phyloP scores from a whole-genome alignment of 2,888 invertebrate genomes.

The Sminthurinus aureus region DNA sequence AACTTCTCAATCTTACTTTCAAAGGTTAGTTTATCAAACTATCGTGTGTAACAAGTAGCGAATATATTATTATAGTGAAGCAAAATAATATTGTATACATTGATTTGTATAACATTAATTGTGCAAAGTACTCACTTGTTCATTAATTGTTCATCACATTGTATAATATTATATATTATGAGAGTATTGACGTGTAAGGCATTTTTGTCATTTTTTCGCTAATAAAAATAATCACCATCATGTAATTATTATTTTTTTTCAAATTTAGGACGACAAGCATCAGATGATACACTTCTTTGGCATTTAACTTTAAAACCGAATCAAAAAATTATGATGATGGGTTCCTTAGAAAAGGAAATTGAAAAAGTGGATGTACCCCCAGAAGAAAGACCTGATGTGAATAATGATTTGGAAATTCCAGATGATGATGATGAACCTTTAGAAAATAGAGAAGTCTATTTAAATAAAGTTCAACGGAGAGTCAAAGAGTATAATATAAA shows the following conservation, averaged over 20 bases:
- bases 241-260: conserved; percentile 14
- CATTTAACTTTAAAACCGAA: conserved; percentile 83
- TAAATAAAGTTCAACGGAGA: conserved; percentile 65
- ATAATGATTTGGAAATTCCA: conserved; percentile 57
- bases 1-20: conserved; percentile 88
- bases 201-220: neutral
- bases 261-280: conserved; percentile 79
- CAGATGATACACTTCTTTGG: conserved; percentile 79
- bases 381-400: conserved; percentile 62
- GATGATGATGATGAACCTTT: conserved; percentile 71
- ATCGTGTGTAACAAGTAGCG: too few species aligned
- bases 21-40: conserved; percentile 74
- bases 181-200: too few species aligned
- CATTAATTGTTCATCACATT: too few species aligned
- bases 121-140: too few species aligned
- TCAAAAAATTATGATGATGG: conserved; percentile 96
- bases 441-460: conserved; percentile 70
- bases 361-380: conserved; percentile 83
- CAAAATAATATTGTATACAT: too few species aligned
- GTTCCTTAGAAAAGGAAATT: conserved; percentile 91
- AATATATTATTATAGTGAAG: too few species aligned
- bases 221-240: neutral
- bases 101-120: too few species aligned
- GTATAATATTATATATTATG: too few species aligned
- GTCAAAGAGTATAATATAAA: conserved; percentile 66